Evolutionary conservation across 2,888 invertebrate genomes (phyloP), one percentile per base, ranked within the genome.

Genomic region (Volucella inanis): DNA sequence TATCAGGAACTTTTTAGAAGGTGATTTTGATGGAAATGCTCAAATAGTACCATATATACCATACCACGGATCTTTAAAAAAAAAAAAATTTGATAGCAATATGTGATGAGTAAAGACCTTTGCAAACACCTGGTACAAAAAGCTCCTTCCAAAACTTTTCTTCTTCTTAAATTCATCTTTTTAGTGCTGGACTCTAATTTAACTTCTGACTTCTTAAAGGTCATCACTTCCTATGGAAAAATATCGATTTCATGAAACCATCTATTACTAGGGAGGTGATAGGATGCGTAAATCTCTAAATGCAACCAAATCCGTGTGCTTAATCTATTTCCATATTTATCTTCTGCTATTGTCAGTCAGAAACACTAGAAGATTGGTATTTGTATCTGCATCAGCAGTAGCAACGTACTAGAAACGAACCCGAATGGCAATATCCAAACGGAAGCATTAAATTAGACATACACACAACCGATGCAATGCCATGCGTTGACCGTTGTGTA

Each of bases 261-360:
- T 75, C 47, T 59, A 43, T 41, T 12, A 22, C 41, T 49, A 43
- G 6, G 3, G 22, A 15, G 38, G 15, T 31, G 41, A 54, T 64
- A 79, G 79, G 84, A 84, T 84, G 79, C 84, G 84, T 81, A 85
- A 81, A 85, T 85, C 85, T 71, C 50, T 39, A 31, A 85, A 76
- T 77, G 76, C 72, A 85, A 81, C 61, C 54, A 62, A 80, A 85
- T 77, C 76, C 64, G 67, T 76, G 71, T 68, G 81, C 68, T 54
- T 77, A 85, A 77, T 85, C 81, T 81, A 85, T 85, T 85, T 85
- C 81, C 76, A 85, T 85, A 85, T 85, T 85, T 85, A 80, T 85
- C 81, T 72, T 9, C n/a, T 18, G 47, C 72, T 62, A 85, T 85
- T 85, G 85, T 85, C 62, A 80, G 61, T 54, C 74, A 75, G 47